A percentile compares a stretch with the other conserved stretches of the same genome.
Conservation (phyloP, 2,797 vertebrate genomes). For the Benthosema pterotum region DNA sequence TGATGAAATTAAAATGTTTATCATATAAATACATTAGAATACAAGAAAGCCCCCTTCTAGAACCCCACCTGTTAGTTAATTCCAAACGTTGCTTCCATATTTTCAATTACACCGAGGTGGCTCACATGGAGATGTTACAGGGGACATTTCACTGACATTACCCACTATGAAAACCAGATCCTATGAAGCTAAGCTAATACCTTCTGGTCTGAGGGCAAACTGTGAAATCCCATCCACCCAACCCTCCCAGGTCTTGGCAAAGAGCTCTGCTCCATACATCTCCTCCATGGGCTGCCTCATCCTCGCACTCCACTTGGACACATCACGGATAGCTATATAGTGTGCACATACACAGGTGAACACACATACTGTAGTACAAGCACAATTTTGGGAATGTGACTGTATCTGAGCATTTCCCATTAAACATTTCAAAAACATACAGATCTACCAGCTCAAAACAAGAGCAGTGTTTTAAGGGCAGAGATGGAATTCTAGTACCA, state of each 20-base stretch:
- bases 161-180: too few relatives aligned
- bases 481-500: conserved; percentile 54
- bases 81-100: too few relatives aligned
- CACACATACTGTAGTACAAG: not conserved
- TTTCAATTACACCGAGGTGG: too few relatives aligned
- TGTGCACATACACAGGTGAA: not conserved
- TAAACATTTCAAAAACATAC: not conserved
- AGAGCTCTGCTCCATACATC: conserved; percentile 84
- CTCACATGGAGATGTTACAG: too few relatives aligned
- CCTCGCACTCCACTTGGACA: conserved; percentile 87
- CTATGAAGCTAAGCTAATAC: conserved; percentile 61
- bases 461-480: not conserved
- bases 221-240: conserved; percentile 85
- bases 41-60: too few relatives aligned
- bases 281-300: conserved; percentile 86
- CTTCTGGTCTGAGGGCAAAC: conserved; percentile 78
- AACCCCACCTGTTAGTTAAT: too few relatives aligned
- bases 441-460: not conserved
- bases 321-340: conserved; percentile 83
- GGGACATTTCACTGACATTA: too few relatives aligned
- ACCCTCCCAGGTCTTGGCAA: conserved; percentile 83
- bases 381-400: not conserved
- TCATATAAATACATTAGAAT: too few relatives aligned
- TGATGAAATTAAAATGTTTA: too few relatives aligned
- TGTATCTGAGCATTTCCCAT: not conserved